Evolutionary conservation across 2,888 invertebrate genomes (phyloP).

Genomic region (Chydorus sphaericus): DNA sequence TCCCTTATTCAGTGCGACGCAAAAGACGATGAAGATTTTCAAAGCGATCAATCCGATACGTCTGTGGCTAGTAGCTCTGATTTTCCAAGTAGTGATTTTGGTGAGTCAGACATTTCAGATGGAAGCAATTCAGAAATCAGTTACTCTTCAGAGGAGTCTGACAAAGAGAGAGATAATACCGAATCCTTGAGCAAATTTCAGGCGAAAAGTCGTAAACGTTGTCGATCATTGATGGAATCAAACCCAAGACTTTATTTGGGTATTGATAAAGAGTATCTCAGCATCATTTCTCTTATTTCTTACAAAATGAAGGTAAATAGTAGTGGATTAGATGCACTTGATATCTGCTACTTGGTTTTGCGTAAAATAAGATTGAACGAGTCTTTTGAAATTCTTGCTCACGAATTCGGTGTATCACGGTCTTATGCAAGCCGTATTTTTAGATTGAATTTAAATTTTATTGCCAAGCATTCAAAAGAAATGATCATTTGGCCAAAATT

Average conservation of each 20-base stretch:
- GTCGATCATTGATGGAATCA: too few relatives aligned
- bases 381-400: neutral
- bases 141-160: too few relatives aligned
- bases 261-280: neutral
- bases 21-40: too few relatives aligned
- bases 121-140: too few relatives aligned
- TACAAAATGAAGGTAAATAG: neutral
- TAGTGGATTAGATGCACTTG: neutral
- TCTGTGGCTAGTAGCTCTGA: too few relatives aligned
- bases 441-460: neutral
- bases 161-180: too few relatives aligned
- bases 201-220: too few relatives aligned
- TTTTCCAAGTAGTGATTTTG: too few relatives aligned
- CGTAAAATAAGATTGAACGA: slow-evolving; percentile 5
- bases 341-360: neutral
- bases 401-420: slow-evolving; percentile 1
- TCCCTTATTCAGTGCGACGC: too few relatives aligned
- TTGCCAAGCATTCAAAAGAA: slow-evolving; percentile 7
- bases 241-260: neutral
- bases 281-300: neutral
- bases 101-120: too few relatives aligned
- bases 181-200: too few relatives aligned
- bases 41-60: too few relatives aligned
- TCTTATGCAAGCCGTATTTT: neutral
- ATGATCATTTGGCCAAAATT: slow-evolving; percentile 17